Conservation (phyloP, 1,140 invertebrate species). For the Drosophila busckii region DNA sequence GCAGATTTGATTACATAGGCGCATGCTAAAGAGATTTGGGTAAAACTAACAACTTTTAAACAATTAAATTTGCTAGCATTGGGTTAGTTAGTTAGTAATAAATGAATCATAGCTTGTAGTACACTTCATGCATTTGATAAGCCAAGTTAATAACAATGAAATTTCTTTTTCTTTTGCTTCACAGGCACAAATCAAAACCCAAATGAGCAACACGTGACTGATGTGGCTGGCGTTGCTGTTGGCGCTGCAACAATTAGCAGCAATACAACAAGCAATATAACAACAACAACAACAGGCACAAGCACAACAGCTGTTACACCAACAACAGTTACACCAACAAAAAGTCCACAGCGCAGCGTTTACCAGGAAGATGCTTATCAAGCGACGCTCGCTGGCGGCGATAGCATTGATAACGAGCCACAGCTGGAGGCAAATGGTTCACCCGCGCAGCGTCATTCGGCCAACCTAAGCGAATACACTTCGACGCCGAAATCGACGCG, state of each 20-base stretch:
- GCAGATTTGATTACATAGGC: slow-evolving; percentile 63
- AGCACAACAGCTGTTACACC: slow-evolving; percentile 2
- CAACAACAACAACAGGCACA: background rate
- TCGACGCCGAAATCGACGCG: slow-evolving; percentile 66
- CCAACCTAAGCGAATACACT: slow-evolving; percentile 65
- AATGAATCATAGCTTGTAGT: no score
- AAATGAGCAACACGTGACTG: slow-evolving; percentile 70
- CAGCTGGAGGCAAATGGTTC: slow-evolving; percentile 40
- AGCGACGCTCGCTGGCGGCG: slow-evolving; percentile 18
- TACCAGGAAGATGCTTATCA: slow-evolving; percentile 71
- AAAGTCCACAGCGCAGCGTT: slow-evolving; percentile 54
- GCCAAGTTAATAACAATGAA: slow-evolving; percentile 15
- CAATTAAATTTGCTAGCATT: slow-evolving; percentile 13
- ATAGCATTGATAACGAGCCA: slow-evolving; percentile 47
- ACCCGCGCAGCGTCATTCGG: slow-evolving; percentile 62
- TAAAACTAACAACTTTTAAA: slow-evolving; percentile 49
- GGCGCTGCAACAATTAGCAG: slow-evolving; percentile 28
- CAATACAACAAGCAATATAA: background rate
- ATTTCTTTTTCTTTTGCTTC: slow-evolving; percentile 10
- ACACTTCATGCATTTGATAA: no score
- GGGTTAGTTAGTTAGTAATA: no score
- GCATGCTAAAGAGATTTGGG: slow-evolving; percentile 57
- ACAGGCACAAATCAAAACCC: slow-evolving; percentile 70
- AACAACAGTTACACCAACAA: slow-evolving; percentile 1
- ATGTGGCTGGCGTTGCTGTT: slow-evolving; percentile 38